Conservation (phyloP, 2,113 vertebrate species). For the Meles meles region DNA sequence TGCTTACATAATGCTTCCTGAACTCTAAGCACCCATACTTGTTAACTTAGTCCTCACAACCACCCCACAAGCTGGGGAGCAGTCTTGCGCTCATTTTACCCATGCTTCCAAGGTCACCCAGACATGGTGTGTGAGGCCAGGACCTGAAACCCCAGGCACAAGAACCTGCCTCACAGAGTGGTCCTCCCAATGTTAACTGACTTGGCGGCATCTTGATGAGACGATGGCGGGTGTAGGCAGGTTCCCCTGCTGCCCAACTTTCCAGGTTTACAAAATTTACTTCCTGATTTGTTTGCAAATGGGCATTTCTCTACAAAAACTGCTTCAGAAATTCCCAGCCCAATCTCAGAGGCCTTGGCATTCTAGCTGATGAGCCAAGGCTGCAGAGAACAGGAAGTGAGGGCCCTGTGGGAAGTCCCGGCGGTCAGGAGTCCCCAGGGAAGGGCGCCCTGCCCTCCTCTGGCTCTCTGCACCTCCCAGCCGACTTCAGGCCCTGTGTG, state of each 20-base stretch:
- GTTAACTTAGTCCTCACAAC: background rate
- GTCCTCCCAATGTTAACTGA: background rate
- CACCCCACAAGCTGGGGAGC: background rate
- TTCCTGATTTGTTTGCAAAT: slow-evolving; percentile 16
- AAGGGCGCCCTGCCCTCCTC: background rate
- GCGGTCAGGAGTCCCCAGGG: background rate
- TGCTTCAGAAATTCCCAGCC: slow-evolving; percentile 13
- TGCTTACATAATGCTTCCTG: background rate
- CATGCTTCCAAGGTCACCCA: background rate
- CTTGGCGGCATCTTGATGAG: background rate
- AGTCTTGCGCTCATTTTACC: background rate
- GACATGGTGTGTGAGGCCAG: rapidly evolving
- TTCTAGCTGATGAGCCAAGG: background rate
- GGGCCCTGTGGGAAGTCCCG: slow-evolving; percentile 55
- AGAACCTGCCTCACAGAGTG: rapidly evolving
- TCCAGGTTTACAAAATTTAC: slow-evolving; percentile 48
- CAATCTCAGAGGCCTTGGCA: background rate
- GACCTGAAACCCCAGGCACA: background rate
- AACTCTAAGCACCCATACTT: background rate
- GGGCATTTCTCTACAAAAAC: slow-evolving; percentile 2
- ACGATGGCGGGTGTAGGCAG: background rate
- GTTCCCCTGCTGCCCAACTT: background rate
- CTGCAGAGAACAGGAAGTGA: slow-evolving; percentile 41
- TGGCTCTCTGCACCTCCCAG: background rate
- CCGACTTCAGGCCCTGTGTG: background rate